These are phyloP conservation scores for Nasonia vitripennis DNA, from an alignment of 1,140 invertebrate species.

Conservation along the genomic window DNA sequence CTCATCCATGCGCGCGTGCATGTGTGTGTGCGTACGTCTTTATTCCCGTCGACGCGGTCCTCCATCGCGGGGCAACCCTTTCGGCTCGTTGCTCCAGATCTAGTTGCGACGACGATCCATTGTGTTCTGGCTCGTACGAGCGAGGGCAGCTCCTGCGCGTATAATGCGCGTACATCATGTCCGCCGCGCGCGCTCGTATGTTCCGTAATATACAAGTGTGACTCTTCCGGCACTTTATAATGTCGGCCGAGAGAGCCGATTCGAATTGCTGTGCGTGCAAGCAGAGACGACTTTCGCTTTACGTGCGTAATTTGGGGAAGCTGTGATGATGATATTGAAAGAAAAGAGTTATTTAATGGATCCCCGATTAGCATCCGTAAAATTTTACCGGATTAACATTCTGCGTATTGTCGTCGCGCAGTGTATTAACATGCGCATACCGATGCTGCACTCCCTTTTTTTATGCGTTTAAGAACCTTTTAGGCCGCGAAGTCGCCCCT, in stretches of 20 bases:
- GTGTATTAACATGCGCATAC: background rate
- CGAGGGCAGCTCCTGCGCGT: background rate
- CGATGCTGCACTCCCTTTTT: background rate
- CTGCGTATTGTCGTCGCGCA: too few species aligned
- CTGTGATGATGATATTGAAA: too few species aligned
- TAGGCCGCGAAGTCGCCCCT: background rate
- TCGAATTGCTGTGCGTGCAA: too few species aligned
- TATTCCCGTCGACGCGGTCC: background rate
- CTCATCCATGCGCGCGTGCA: background rate
- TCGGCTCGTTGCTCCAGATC: background rate
- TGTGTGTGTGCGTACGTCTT: background rate
- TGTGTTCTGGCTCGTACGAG: background rate
- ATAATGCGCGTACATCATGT: background rate
- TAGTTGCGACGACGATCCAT: background rate
- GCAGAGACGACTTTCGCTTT: too few species aligned
- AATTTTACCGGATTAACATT: too few species aligned
- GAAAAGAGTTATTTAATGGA: too few species aligned
- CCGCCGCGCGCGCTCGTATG: too few species aligned
- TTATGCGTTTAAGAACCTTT: background rate
- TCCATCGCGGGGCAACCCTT: conserved; percentile 9
- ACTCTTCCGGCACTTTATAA: too few species aligned
- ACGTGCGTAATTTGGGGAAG: too few species aligned
- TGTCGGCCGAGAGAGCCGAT: too few species aligned
- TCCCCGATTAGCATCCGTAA: too few species aligned
- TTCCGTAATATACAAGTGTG: too few species aligned